Evolutionary conservation across 2,113 vertebrate species (phyloP).

Genomic region (Psittacula cyanocephala): DNA sequence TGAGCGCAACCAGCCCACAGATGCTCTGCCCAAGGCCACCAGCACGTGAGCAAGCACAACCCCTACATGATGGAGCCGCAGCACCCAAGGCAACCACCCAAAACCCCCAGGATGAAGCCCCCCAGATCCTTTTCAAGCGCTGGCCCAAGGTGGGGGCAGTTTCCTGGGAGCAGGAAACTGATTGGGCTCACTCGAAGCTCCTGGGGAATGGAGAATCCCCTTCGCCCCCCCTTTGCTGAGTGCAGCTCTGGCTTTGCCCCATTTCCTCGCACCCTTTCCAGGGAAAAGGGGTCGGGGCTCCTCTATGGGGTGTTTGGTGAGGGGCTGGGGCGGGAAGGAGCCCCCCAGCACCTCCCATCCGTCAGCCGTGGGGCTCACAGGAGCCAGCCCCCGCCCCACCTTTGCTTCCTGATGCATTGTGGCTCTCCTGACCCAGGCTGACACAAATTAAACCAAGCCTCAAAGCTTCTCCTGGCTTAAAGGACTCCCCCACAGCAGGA

Average conservation of each 20-base stretch:
- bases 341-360: rapidly evolving
- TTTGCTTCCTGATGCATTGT: background rate
- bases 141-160: background rate
- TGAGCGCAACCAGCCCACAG: no score
- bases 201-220: background rate
- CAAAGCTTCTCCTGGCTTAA: background rate
- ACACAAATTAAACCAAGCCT: background rate
- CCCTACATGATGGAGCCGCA: background rate
- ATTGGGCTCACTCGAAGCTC: background rate
- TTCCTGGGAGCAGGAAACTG: background rate
- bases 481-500: background rate
- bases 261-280: background rate
- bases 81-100: rapidly evolving
- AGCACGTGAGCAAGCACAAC: background rate
- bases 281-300: rapidly evolving
- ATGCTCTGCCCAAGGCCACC: background rate
- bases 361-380: rapidly evolving
- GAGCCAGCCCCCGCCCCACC: background rate
- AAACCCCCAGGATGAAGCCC: background rate
- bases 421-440: background rate
- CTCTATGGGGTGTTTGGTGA: rapidly evolving
- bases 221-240: background rate
- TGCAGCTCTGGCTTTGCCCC: rapidly evolving
- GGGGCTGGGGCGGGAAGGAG: background rate
- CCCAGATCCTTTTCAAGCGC: background rate